Base-by-base conservation (phyloP, 1,140 invertebrate genomes). In the Homarus americanus region DNA sequence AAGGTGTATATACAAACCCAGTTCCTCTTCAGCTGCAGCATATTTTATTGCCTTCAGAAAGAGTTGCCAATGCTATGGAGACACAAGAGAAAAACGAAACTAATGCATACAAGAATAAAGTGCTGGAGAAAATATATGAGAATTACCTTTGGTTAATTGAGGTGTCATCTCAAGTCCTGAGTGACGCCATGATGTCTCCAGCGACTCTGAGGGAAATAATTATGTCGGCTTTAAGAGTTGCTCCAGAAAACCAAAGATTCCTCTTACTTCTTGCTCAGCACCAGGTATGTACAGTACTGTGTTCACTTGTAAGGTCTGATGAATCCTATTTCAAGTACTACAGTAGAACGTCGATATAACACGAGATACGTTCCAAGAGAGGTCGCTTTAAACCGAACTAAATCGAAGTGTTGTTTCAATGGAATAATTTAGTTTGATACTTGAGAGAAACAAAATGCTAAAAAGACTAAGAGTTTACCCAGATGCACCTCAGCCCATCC, bases 101-200 rank as follows among this genome's bases (percentile, higher is more conserved):
- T 44, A n/a, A n/a, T n/a, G n/a, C 1, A 34, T 34, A 41, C 32
- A 84, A 36, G 10, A 32, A 20, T 20, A 80, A 58, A 32, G 20
- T 87, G 2, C 78, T 84, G 20, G 79, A 86, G 40, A 63, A 28
- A 28, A 38, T 78, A 28, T 73, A 76, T 83, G 92, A 87, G 66
- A 80, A 73, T 12, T 92, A 87, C 44, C 69, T 91, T 10, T 87
- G 90, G 88, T 38, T 87, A 1, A 76, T 91, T n/a, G 88, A 90
- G 41, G 32, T 85, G 1, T 84, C 82, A n/a, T 36, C 72, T 1
- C 49, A 72, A 12, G 34, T 85, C n/a, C 73, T 85, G 4, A 72
- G 44, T 36, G 89, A 85, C 15, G 63, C 40, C 17, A 72, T 15
- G 0, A 69, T 85, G 75, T 58, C 89, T 32, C 88, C 80, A 17